Percentiles rank a stretch among this genome's conserved stretches.
Evolutionary conservation across 2,888 invertebrate species (phyloP).

Genomic region (Galeruca laticollis): DNA sequence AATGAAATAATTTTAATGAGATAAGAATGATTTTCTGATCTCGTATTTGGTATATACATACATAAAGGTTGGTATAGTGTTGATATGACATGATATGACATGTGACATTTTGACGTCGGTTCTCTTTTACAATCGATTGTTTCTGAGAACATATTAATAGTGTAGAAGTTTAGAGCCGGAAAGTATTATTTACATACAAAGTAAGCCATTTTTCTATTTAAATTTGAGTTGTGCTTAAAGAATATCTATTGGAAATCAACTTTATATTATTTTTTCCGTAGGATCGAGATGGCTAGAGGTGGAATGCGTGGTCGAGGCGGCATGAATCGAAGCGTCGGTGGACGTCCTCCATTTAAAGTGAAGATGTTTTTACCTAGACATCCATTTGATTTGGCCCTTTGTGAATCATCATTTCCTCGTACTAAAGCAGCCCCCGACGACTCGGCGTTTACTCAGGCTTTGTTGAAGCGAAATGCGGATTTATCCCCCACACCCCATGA

Average conservation of each 20-base stretch:
- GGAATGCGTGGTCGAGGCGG: constrained; percentile 74
- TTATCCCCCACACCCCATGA: constrained; percentile 91
- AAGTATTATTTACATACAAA: neutral
- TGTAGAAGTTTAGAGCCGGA: neutral
- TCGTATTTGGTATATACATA: too few species aligned
- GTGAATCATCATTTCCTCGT: constrained; percentile 90
- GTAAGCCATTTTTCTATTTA: neutral
- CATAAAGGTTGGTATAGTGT: too few species aligned
- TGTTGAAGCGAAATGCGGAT: constrained; percentile 92
- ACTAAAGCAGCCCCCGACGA: constrained; percentile 88
- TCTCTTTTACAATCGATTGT: neutral
- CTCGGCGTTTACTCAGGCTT: constrained; percentile 85
- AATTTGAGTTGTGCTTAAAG: neutral
- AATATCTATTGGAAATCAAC: neutral
- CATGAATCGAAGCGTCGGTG: constrained; percentile 75
- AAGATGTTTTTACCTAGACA: constrained; percentile 79
- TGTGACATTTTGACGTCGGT: neutral
- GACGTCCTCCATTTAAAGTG: constrained; percentile 75
- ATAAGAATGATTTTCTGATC: too few species aligned
- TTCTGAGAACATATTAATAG: neutral
- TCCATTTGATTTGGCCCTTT: constrained; percentile 88
- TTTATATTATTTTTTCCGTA: constrained; percentile 12
- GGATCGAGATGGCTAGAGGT: constrained; percentile 76
- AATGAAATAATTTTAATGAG: too few species aligned
- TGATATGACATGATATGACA: too few species aligned